Evolutionary conservation across 2,888 invertebrate genomes (phyloP), one percentile per base, ranked within the genome.

Genomic region (Drosophila kanekoi): DNA sequence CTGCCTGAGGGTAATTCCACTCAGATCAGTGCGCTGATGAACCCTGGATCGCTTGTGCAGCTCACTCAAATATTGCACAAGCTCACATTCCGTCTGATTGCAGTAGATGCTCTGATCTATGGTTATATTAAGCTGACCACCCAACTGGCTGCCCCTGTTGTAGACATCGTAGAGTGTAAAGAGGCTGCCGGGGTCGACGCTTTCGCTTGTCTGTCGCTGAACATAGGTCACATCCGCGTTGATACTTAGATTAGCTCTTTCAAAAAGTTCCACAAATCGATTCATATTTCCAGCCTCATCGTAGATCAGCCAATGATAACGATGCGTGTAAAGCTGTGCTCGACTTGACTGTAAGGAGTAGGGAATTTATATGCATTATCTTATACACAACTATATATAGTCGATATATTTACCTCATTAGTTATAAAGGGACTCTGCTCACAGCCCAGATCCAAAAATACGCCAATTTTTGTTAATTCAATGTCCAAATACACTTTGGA

Each of bases 91-190:
- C 1, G 32, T 71, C 0, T 2, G 45, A 68, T 64, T 73, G 62
- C 91, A 91, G 3, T 52, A 58, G 1, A 91, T 33, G 61, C 77
- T 79, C 62, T 81, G 87, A 65, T 92, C 90, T 1, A 83, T 43
- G 0, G 91, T 92, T 28, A 92, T 77, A 62, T 92, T 92, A 0
- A 93, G 65, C 28, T 77, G 63, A 0, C 92, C 92, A 13, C 92
- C 92, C 51, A 91, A 54, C 33, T 79, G 77, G 37, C 82, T 86
- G 1, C 92, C 93, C 40, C 90, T 90, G 44, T 92, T 92, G 61
- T 92, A 93, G 9, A 92, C 84, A 79, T 92, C 93, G 47, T 88
- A 90, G 10, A 89, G 63, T 0, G 74, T 64, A 32, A 77, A 87
- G 1, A 70, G 16, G 0, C 61, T 62, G 0, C 48, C 23, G 0